Conservation (phyloP, 2,113 vertebrate genomes). For the Pomatostomus ruficeps region DNA sequence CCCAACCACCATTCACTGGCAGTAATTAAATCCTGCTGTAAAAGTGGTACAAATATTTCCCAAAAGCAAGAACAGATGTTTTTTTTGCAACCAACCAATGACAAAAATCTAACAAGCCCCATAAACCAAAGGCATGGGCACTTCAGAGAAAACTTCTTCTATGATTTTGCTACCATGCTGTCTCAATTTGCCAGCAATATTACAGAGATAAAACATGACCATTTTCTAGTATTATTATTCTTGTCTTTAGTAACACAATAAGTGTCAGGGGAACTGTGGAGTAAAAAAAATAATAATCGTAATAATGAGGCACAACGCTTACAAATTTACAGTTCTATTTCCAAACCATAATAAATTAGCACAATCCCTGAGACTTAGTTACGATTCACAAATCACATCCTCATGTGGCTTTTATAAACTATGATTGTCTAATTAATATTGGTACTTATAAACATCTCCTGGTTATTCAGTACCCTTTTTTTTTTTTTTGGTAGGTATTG, state of each 20-base stretch:
- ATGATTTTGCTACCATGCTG: neutral
- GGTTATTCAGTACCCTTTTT: constrained; percentile 11
- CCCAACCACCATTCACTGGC: constrained; percentile 70
- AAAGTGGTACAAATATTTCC: constrained; percentile 74
- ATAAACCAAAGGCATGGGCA: constrained; percentile 45
- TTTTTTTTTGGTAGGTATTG: constrained; percentile 18
- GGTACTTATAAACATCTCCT: constrained; percentile 46
- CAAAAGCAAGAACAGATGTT: constrained; percentile 76
- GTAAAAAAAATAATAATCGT: neutral
- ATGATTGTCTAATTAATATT: constrained; percentile 67
- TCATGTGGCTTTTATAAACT: constrained; percentile 41
- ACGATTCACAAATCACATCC: constrained; percentile 56
- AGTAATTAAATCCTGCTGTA: constrained; percentile 78
- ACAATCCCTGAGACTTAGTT: constrained; percentile 36
- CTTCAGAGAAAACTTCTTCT: constrained; percentile 36
- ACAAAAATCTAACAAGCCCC: constrained; percentile 60
- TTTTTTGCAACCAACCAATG: constrained; percentile 59
- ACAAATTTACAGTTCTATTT: constrained; percentile 30
- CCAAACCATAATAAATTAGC: constrained; percentile 47
- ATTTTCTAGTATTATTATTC: neutral
- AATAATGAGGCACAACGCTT: constrained; percentile 9
- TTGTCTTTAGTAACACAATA: neutral
- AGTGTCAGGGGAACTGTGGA: neutral
- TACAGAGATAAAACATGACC: constrained; percentile 22
- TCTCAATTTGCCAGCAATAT: constrained; percentile 23